Base-by-base conservation (phyloP, 2,797 vertebrate species). In the Leucoraja ocellata region DNA sequence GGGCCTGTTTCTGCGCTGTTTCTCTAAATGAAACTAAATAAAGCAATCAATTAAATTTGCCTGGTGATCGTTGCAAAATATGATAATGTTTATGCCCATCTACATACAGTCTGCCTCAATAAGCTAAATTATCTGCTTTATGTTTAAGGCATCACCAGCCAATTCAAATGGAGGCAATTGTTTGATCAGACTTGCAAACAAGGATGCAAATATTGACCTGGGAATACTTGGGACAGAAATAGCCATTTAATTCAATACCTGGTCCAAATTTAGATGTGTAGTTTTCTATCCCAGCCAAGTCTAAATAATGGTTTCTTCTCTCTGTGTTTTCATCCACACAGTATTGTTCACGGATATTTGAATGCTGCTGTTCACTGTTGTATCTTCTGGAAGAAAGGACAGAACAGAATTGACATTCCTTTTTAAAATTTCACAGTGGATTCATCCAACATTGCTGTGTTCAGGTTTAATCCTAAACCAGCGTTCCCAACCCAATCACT, bases 251-350 rank as follows among this genome's bases (percentile, higher is more conserved):
- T 36, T 39, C 11, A 94, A 79, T 73, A 94, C 94, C 93, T 28
- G 97, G 96, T 93, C 98, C 96, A 92, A 98, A 97, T 95, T 96
- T 97, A 74, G 97, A 98, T 0, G 96, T 97, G 95, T 97, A 98
- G 96, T 98, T 98, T 95, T 98, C 97, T 1, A 97, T 97, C 8
- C 97, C 97, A 0, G 97, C 97, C 76, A 98, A 95, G 95, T 98
- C 97, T 94, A 97, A 95, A 94, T 98, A 98, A 95, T 98, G 98
- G 96, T 98, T 98, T 94, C 98, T 96, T 94, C 97, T 96, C 95
- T 98, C 97, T 0, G 97, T 98, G 95, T 97, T 98, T 94, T 98
- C 97, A 32, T 98, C 97, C 94, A 98, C 96, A 79, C 97, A 97
- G 95, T 97, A 98, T 93, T 97, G 96, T 10, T 97, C 97, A 77